These are phyloP conservation scores for Schizothorax lantsangensis DNA, from an alignment of 2,797 vertebrate genomes.

Conservation along the genomic window DNA sequence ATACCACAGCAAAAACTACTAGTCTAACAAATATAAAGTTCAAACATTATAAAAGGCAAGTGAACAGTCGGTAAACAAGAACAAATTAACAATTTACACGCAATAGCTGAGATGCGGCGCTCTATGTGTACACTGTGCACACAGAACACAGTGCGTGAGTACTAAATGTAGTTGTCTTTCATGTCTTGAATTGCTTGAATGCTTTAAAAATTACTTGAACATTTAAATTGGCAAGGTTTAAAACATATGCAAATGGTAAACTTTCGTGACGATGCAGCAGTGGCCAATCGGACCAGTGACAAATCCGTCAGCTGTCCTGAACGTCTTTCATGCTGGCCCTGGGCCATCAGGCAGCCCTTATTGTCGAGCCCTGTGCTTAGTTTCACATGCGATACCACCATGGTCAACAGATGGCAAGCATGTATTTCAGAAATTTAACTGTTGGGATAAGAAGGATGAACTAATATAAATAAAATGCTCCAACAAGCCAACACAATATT, in stretches of 20 bases:
- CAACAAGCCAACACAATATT: not conserved
- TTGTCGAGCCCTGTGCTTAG: not conserved
- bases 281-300: not conserved
- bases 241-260: not conserved
- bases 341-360: not conserved
- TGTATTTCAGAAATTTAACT: not conserved
- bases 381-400: not conserved
- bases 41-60: too few relatives aligned
- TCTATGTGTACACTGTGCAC: too few relatives aligned
- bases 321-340: not conserved
- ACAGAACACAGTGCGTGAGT: too few relatives aligned
- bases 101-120: too few relatives aligned
- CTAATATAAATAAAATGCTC: not conserved
- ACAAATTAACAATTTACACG: too few relatives aligned
- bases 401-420: not conserved
- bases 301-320: not conserved
- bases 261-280: not conserved
- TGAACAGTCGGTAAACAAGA: too few relatives aligned
- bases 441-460: not conserved
- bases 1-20: too few relatives aligned
- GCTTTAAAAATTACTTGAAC: not conserved
- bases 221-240: not conserved
- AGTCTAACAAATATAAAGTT: too few relatives aligned
- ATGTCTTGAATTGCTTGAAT: not conserved
- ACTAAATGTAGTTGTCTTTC: too few relatives aligned